phyloP scores from a whole-genome alignment of 2,113 vertebrate genomes.

The Conger conger region DNA sequence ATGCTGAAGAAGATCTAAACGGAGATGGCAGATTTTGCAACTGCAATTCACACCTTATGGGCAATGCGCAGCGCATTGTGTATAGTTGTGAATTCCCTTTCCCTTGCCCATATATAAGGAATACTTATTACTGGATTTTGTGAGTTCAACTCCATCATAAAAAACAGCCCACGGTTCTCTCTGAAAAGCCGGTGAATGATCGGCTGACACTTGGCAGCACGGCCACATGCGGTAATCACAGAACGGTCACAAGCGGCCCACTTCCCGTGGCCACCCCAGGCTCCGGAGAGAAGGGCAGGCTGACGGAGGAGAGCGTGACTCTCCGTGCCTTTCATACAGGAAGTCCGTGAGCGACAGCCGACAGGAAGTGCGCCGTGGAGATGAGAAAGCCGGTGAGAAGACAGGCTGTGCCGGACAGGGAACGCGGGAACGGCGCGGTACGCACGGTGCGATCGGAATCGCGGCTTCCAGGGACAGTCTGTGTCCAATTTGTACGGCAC shows the following conservation, averaged over 20 bases:
- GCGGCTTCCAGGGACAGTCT: background rate
- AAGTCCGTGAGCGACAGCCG: background rate
- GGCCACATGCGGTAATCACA: background rate
- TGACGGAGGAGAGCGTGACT: background rate
- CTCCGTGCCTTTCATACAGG: background rate
- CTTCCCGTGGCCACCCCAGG: background rate
- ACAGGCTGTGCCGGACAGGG: background rate
- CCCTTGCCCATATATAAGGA: background rate
- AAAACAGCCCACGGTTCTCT: background rate
- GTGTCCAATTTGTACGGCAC: background rate
- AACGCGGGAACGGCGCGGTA: background rate
- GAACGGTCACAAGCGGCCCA: background rate
- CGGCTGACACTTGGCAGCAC: background rate
- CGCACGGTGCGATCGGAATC: background rate
- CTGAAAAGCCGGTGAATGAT: no score
- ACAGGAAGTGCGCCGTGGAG: background rate
- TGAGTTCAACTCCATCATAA: background rate
- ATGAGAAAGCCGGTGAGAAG: background rate
- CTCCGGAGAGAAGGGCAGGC: background rate
- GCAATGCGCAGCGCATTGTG: background rate
- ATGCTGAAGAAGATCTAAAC: no score
- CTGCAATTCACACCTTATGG: no score
- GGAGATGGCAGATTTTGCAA: no score
- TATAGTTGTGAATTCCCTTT: background rate
- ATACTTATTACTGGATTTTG: no score